Percentiles rank a stretch among this genome's conserved stretches.
phyloP scores from a whole-genome alignment of 2,113 vertebrate species.

The Choloepus hoffmanni region DNA sequence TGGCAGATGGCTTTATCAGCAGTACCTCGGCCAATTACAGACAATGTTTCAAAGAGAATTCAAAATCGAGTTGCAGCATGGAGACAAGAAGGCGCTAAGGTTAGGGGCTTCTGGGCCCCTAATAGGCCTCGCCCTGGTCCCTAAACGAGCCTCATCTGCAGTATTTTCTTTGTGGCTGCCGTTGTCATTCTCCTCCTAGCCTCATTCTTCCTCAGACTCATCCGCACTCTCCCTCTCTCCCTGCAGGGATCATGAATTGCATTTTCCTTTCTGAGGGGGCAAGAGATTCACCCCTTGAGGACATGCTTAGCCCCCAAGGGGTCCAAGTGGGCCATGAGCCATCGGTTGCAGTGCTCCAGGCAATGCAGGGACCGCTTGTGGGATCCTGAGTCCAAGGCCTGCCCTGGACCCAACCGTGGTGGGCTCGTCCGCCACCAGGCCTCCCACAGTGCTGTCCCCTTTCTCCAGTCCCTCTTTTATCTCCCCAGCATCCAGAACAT shows the following conservation, averaged over 20 bases:
- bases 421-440: not conserved
- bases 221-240: not conserved
- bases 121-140: not conserved
- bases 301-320: not conserved
- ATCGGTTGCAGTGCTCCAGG: not conserved
- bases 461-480: not conserved
- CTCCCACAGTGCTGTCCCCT: not conserved
- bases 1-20: constrained; percentile 58
- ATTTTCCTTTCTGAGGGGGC: not conserved
- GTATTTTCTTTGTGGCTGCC: not conserved
- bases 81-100: not conserved
- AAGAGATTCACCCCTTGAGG: not conserved
- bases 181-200: not conserved
- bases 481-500: not conserved
- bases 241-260: not conserved
- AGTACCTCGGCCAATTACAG: constrained; percentile 51
- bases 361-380: not conserved
- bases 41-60: constrained; percentile 70
- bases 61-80: not conserved
- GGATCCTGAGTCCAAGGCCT: not conserved
- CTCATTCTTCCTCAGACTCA: not conserved
- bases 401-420: accelerated
- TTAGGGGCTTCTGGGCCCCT: constrained; percentile 44
- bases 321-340: not conserved
- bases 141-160: not conserved